Evolutionary conservation across 2,797 vertebrate genomes (phyloP).

Genomic region (Neosalanx taihuensis): DNA sequence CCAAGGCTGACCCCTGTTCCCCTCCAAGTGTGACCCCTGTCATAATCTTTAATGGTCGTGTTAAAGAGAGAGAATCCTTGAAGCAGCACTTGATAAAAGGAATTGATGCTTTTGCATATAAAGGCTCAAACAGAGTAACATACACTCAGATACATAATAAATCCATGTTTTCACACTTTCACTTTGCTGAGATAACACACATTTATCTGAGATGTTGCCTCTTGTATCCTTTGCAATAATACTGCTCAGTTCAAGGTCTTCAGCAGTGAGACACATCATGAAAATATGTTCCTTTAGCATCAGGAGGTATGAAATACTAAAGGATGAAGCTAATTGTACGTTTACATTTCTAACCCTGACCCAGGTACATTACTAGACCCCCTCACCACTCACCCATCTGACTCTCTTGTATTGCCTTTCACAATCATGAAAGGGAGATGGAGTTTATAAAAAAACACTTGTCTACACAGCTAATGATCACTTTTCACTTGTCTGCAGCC

Average conservation of each 20-base stretch:
- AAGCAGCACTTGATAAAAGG: constrained; percentile 22
- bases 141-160: neutral
- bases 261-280: neutral
- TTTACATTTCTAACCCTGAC: too few relatives aligned
- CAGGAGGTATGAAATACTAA: too few relatives aligned
- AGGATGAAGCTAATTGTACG: too few relatives aligned
- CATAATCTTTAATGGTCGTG: constrained; percentile 37
- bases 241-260: constrained; percentile 50
- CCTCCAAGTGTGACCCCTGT: too few relatives aligned
- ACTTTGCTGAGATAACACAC: neutral
- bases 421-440: too few relatives aligned
- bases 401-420: too few relatives aligned
- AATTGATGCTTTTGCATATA: constrained; percentile 3
- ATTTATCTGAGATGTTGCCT: constrained; percentile 1
- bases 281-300: too few relatives aligned
- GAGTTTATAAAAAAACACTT: too few relatives aligned
- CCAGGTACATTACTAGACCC: too few relatives aligned
- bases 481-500: neutral
- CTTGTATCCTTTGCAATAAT: constrained; percentile 19
- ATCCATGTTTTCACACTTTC: neutral
- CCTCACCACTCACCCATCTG: too few relatives aligned
- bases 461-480: constrained; percentile 35
- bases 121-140: neutral
- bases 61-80: constrained; percentile 29
- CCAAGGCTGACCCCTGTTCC: too few relatives aligned